Evolutionary conservation across 2,888 invertebrate genomes (phyloP).

Genomic region (Sinotaia quadrata): DNA sequence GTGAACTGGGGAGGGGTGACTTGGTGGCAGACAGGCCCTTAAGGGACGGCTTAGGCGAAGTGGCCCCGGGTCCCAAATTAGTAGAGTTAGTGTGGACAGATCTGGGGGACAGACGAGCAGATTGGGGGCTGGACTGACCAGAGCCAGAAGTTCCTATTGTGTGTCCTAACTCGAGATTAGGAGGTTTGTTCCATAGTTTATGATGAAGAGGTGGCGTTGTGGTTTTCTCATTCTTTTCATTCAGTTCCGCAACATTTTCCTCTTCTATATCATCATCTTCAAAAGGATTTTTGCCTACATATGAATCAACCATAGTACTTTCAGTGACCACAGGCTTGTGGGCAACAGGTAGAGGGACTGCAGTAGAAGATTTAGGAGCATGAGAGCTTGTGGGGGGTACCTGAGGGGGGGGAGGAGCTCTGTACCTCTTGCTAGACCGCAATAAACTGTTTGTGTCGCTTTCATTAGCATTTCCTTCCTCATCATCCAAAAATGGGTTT

Average conservation of each 20-base stretch:
- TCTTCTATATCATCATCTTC: slow-evolving; percentile 33
- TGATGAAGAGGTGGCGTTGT: slow-evolving; percentile 35
- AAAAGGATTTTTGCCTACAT: slow-evolving; percentile 17
- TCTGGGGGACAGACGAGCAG: not conserved
- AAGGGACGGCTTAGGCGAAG: slow-evolving; percentile 33
- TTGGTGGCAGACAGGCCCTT: slow-evolving; percentile 28
- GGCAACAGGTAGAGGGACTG: not conserved
- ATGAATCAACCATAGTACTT: not conserved
- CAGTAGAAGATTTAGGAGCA: slow-evolving; percentile 14
- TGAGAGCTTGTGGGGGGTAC: too few species aligned
- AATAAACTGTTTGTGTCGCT: slow-evolving; percentile 23
- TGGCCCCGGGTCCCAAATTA: slow-evolving; percentile 29
- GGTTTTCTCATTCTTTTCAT: slow-evolving; percentile 18
- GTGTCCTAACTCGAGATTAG: slow-evolving; percentile 35
- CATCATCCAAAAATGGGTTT: slow-evolving; percentile 30
- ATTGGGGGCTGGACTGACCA: not conserved
- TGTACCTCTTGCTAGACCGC: slow-evolving; percentile 23
- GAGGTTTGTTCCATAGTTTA: slow-evolving; percentile 19
- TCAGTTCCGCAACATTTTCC: slow-evolving; percentile 36
- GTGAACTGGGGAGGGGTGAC: slow-evolving; percentile 41
- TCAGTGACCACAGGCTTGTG: not conserved
- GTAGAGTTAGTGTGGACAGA: not conserved
- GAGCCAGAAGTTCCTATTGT: too few species aligned
- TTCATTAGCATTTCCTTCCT: slow-evolving; percentile 19
- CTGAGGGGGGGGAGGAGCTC: slow-evolving; percentile 22